Conservation (phyloP, 2,113 vertebrate genomes). For the Alouatta palliata region DNA sequence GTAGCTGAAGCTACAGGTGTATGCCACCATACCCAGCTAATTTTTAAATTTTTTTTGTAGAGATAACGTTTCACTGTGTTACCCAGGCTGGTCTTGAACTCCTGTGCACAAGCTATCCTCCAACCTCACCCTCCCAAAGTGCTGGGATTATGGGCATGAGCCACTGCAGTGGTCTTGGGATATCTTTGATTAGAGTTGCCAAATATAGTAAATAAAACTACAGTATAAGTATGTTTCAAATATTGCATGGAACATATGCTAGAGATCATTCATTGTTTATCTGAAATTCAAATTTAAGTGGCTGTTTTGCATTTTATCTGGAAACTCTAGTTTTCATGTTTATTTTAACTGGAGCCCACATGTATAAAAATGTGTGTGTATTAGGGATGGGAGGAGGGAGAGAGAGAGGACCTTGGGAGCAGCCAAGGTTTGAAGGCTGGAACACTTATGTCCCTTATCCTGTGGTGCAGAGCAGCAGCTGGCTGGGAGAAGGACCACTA, state of each 20-base stretch:
- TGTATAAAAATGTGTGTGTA: background rate
- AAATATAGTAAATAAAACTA: background rate
- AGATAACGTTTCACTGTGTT: too few species aligned
- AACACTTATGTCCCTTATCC: background rate
- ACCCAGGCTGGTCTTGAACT: too few species aligned
- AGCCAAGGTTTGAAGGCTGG: background rate
- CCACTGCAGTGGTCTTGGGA: background rate
- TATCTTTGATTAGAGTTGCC: background rate
- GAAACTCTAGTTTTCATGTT: background rate
- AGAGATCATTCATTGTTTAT: slow-evolving; percentile 12
- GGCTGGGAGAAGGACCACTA: fast-evolving
- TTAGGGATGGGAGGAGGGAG: background rate
- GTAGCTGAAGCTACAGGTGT: too few species aligned
- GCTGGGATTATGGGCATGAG: too few species aligned
- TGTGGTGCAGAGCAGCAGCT: background rate
- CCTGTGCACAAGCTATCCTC: too few species aligned
- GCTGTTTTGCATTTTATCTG: background rate
- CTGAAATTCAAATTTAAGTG: slow-evolving; percentile 6
- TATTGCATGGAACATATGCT: background rate
- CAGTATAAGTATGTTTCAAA: background rate
- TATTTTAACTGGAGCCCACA: background rate
- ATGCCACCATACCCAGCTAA: too few species aligned
- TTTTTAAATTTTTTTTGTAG: too few species aligned
- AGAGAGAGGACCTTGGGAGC: background rate
- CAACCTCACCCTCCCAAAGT: too few species aligned